Evolutionary conservation across 2,113 vertebrate species (phyloP), one percentile per base, ranked within the genome.

Genomic region (Pseudonaja textilis): DNA sequence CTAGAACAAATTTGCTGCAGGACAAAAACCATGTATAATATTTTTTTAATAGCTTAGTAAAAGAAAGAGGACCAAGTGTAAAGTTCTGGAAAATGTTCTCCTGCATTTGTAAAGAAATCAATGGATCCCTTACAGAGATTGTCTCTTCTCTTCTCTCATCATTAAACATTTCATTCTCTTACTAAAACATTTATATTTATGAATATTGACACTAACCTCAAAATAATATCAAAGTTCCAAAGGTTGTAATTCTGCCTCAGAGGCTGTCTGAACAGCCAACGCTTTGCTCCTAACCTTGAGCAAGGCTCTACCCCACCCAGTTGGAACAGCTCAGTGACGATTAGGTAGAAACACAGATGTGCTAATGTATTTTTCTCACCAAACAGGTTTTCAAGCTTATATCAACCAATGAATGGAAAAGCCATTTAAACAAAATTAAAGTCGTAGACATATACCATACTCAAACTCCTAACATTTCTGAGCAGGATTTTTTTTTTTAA

Each of bases 361-460:
- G 42, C 23, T 52, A 54, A 90, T 87, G 86, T 87, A 90, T 42
- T 87, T 93, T 61, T 85, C 34, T 85, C 29, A 90, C 74, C 85
- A 50, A 93, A 90, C 89, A 87, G 89, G 91, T 92, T 92, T 88
- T 87, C 56, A 87, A 52, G 56, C 29, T 93, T 90, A 23, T 47
- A 90, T 55, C 56, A 90, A 18, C 47, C 34, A 26, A 14, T 45
- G 45, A 34, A 64, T 87, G n/a, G 23, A 29, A 50, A 90, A 64
- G 14, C 4, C 56, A 39, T 10, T 87, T 12, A 20, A 61, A 64
- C 3, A 22, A 69, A 56, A 42, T 52, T 42, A 39, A 90, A 23
- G 0, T 52, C 18, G 20, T 14, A 64, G 59, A 93, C 69, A 52
- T 87, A 87, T 23, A 90, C 85, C 14, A 29, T n/a, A 90, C 4